These are phyloP conservation scores for Dascillus cervinus DNA, from an alignment of 2,888 invertebrate species.

Conservation along the genomic window DNA sequence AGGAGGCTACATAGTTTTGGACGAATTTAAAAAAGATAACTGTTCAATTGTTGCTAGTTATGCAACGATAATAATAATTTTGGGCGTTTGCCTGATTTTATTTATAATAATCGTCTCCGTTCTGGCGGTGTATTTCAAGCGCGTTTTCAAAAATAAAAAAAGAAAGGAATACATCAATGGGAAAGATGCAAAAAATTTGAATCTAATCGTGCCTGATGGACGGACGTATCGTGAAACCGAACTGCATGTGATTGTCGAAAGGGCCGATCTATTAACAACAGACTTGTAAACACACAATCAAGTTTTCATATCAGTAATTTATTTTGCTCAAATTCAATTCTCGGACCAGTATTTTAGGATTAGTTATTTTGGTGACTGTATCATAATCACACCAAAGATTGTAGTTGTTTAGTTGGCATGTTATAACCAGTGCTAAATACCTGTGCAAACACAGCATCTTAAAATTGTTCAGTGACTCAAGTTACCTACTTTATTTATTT, in stretches of 20 bases:
- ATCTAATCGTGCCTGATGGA: slow-evolving; percentile 72
- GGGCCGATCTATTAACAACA: slow-evolving; percentile 73
- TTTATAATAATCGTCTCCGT: slow-evolving; percentile 38
- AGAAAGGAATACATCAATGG: slow-evolving; percentile 44
- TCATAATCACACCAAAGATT: too few species aligned
- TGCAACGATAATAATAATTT: slow-evolving; percentile 34
- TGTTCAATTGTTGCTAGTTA: slow-evolving; percentile 33
- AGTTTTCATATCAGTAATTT: too few species aligned
- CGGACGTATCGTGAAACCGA: slow-evolving; percentile 80
- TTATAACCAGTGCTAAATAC: too few species aligned
- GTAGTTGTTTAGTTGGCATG: too few species aligned
- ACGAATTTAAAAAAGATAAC: slow-evolving; percentile 28
- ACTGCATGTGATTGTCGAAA: slow-evolving; percentile 77
- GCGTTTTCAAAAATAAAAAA: slow-evolving; percentile 36
- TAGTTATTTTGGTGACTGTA: too few species aligned
- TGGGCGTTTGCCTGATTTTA: slow-evolving; percentile 43
- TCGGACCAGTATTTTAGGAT: too few species aligned
- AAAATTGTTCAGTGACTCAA: too few species aligned
- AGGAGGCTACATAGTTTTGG: slow-evolving; percentile 23
- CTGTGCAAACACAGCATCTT: too few species aligned
- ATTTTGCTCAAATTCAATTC: too few species aligned
- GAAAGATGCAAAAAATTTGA: slow-evolving; percentile 49
- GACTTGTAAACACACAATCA: slow-evolving; percentile 66
- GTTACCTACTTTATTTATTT: too few species aligned
- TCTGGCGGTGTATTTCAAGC: slow-evolving; percentile 39